These are phyloP conservation scores for Drosophila multiciliata DNA, from an alignment of 2,888 invertebrate genomes.

Conservation along the genomic window DNA sequence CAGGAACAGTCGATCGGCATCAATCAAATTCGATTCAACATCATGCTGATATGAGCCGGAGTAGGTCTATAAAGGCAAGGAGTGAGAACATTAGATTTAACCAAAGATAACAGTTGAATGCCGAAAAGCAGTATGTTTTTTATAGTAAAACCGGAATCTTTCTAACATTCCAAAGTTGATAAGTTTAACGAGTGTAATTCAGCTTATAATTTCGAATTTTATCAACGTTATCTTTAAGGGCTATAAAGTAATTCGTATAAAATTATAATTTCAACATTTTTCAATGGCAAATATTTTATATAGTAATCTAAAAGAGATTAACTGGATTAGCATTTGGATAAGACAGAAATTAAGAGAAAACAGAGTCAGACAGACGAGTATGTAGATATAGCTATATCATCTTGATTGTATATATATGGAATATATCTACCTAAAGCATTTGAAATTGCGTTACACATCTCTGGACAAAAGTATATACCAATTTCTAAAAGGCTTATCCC, in stretches of 20 bases:
- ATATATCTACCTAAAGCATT: background rate
- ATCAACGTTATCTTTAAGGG: background rate
- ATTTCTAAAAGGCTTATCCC: background rate
- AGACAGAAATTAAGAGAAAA: background rate
- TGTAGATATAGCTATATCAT: background rate
- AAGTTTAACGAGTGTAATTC: background rate
- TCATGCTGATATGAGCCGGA: constrained; percentile 95
- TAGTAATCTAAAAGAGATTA: background rate
- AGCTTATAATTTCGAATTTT: background rate
- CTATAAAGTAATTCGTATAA: background rate
- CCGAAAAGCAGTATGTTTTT: background rate
- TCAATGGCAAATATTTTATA: background rate
- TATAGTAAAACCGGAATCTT: background rate
- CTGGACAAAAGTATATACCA: background rate
- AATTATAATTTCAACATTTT: background rate
- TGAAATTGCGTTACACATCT: background rate
- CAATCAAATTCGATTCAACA: constrained; percentile 91
- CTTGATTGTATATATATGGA: background rate
- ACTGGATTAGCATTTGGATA: background rate
- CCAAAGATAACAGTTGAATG: background rate
- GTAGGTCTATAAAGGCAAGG: constrained; percentile 88
- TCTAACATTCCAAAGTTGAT: background rate
- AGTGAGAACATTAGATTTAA: background rate
- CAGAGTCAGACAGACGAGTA: background rate
- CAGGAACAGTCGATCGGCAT: constrained; percentile 91